Evolutionary conservation across 1,140 invertebrate species (phyloP).

Genomic region (Nilaparvata lugens): DNA sequence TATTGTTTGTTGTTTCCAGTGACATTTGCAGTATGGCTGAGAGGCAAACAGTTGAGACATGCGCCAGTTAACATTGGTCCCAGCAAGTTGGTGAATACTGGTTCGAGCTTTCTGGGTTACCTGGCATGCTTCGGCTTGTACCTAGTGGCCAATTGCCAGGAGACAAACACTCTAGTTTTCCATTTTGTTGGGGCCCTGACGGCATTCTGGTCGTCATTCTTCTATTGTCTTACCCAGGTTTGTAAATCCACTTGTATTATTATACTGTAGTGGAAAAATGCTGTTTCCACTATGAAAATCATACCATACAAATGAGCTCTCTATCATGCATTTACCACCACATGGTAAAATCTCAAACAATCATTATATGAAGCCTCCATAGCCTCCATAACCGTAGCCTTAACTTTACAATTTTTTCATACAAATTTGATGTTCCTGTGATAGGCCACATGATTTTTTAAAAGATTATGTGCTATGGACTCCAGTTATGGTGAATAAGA

Average conservation of each 20-base stretch:
- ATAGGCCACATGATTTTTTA: too few species aligned
- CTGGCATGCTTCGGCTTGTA: slow-evolving; percentile 13
- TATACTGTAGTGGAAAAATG: too few species aligned
- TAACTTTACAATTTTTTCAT: too few species aligned
- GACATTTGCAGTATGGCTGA: slow-evolving; percentile 15
- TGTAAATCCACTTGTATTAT: neutral
- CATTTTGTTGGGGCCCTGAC: slow-evolving; percentile 7
- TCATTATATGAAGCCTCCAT: too few species aligned
- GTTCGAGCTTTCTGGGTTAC: slow-evolving; percentile 3
- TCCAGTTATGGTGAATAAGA: too few species aligned
- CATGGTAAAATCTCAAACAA: too few species aligned
- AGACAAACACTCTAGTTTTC: neutral
- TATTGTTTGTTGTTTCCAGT: slow-evolving; percentile 9
- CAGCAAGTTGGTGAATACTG: neutral
- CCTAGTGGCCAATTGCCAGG: slow-evolving; percentile 17
- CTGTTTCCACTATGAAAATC: too few species aligned
- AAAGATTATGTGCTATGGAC: too few species aligned
- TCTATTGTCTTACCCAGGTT: slow-evolving; percentile 17
- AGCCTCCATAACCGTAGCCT: too few species aligned
- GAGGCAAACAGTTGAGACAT: slow-evolving; percentile 17
- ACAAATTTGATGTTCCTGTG: too few species aligned
- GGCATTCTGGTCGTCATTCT: slow-evolving; percentile 5
- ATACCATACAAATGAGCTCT: too few species aligned
- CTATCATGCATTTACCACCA: too few species aligned
- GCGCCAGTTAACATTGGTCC: neutral